These are phyloP conservation scores for Hylaeus volcanicus DNA, from an alignment of 1,140 invertebrate genomes.

Conservation along the genomic window DNA sequence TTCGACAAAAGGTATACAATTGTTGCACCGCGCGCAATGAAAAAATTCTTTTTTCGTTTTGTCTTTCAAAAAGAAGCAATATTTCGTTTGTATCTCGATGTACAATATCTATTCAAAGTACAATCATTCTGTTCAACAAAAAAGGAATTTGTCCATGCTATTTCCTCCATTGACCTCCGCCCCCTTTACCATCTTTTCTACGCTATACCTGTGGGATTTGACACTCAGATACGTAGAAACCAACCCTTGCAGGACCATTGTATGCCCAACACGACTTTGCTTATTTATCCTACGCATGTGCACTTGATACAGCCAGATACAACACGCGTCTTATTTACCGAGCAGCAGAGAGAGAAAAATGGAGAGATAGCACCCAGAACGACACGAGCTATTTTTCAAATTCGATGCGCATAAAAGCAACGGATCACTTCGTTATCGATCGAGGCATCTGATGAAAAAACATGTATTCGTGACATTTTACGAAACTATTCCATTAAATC, in stretches of 20 bases:
- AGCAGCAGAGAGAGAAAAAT: conserved; percentile 11
- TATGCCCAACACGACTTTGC: conserved; percentile 30
- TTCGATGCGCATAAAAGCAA: conserved; percentile 10
- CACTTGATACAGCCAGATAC: conserved; percentile 28
- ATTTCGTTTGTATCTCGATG: background rate
- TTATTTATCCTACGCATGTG: conserved; percentile 45
- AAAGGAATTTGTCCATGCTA: conserved; percentile 55
- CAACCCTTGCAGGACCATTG: conserved; percentile 5
- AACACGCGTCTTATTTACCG: conserved; percentile 52
- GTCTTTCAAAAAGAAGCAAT: background rate
- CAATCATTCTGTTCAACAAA: conserved; percentile 23
- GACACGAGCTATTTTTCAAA: conserved; percentile 46
- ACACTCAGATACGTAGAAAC: conserved; percentile 16
- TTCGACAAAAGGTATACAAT: too few relatives aligned
- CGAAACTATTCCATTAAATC: background rate
- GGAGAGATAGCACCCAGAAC: conserved; percentile 25
- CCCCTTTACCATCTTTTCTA: conserved; percentile 47
- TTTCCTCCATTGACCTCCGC: conserved; percentile 44
- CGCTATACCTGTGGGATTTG: conserved; percentile 34
- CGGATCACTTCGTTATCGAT: conserved; percentile 17
- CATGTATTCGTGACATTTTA: background rate
- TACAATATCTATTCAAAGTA: conserved; percentile 17
- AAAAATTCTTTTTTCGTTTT: too few relatives aligned
- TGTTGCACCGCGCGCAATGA: too few relatives aligned
- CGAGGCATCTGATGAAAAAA: conserved; percentile 4